Evolutionary conservation across 1,140 invertebrate genomes (phyloP).

Genomic region (Agrypnia vestita): DNA sequence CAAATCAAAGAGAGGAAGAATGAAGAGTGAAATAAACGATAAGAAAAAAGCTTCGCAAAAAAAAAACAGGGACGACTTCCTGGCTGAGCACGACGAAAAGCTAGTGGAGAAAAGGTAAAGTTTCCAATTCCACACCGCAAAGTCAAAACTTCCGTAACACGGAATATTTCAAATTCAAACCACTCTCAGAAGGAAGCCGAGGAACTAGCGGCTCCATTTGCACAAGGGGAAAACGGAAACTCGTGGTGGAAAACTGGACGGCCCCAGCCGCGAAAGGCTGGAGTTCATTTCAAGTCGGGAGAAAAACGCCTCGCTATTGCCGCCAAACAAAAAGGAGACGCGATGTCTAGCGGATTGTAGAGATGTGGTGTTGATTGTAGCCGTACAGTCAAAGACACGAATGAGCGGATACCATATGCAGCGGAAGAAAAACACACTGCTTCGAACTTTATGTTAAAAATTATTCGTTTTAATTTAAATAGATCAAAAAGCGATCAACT

Average conservation of each 20-base stretch:
- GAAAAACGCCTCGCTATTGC: background rate
- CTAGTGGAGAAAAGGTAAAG: conserved; percentile 15
- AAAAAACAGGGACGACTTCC: background rate
- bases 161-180: conserved; percentile 55
- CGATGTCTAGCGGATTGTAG: background rate
- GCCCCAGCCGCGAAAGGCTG: background rate
- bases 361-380: too few relatives aligned
- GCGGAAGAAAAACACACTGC: too few relatives aligned
- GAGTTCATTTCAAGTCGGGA: background rate
- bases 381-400: too few relatives aligned
- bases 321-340: background rate
- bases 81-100: conserved; percentile 1
- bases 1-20: background rate
- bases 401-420: too few relatives aligned
- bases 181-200: conserved; percentile 43
- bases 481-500: too few relatives aligned
- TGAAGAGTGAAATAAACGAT: conserved; percentile 1
- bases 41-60: too few relatives aligned
- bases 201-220: conserved; percentile 57
- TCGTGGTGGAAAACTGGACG: conserved; percentile 24
- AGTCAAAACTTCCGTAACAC: conserved; percentile 34
- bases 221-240: conserved; percentile 50
- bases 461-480: too few relatives aligned
- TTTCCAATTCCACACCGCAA: conserved; percentile 16
- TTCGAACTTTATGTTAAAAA: too few relatives aligned